Percentiles rank a stretch among this genome's conserved stretches.
Evolutionary conservation across 1,140 invertebrate genomes (phyloP).

Genomic region (Drosophila melanica): DNA sequence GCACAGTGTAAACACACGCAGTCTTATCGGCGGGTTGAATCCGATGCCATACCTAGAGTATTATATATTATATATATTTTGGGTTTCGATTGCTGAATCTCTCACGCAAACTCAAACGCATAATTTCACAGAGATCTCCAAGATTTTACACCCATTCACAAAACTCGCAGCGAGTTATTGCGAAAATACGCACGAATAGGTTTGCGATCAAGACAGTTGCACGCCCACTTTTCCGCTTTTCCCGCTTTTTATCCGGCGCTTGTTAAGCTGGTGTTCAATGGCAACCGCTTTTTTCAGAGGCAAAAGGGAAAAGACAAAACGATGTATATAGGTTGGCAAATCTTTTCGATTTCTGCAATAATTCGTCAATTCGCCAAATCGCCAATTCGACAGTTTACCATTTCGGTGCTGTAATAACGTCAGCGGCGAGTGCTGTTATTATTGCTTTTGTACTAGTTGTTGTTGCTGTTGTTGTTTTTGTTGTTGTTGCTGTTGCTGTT

Average conservation of each 20-base stretch:
- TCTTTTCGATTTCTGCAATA: conserved; percentile 19
- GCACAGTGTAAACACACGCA: neutral
- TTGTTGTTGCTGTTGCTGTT: conserved; percentile 13
- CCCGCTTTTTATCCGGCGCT: conserved; percentile 32
- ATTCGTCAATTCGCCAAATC: conserved; percentile 8
- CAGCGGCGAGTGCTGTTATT: conserved; percentile 47
- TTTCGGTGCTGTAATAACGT: conserved; percentile 46
- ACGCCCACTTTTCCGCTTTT: conserved; percentile 4
- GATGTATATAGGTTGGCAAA: conserved; percentile 57
- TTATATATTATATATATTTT: neutral
- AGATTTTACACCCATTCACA: neutral
- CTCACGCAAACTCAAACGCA: neutral
- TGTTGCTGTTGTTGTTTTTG: conserved; percentile 21
- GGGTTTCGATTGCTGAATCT: neutral
- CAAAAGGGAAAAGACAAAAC: conserved; percentile 28
- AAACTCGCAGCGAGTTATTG: neutral
- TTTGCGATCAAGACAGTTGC: neutral
- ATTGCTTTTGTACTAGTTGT: conserved; percentile 24
- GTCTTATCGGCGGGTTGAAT: conserved; percentile 3
- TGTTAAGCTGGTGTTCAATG: conserved; percentile 4
- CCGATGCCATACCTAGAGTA: neutral
- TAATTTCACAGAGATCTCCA: neutral
- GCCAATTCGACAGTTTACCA: conserved; percentile 25
- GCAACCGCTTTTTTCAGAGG: conserved; percentile 37
- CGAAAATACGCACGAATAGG: neutral